A percentile compares a stretch with the other conserved stretches of the same genome.
Evolutionary conservation across 2,888 invertebrate species (phyloP).

Genomic region (Leptinotarsa juncta): DNA sequence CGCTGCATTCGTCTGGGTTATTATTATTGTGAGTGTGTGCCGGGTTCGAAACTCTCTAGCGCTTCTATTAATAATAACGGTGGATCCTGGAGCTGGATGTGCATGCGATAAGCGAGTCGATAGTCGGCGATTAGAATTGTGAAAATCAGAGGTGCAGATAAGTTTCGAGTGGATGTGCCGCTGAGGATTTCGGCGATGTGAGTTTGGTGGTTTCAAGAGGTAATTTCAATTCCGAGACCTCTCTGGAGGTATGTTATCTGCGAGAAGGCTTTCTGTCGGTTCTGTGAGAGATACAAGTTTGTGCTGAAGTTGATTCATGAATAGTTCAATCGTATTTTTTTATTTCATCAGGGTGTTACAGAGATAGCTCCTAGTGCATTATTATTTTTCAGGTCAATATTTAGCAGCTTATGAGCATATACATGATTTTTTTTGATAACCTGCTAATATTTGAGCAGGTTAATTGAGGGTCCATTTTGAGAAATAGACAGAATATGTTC

Average conservation of each 20-base stretch:
- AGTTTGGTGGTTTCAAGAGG: background rate
- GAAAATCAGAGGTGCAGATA: slow-evolving; percentile 3
- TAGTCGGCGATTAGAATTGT: slow-evolving; percentile 10
- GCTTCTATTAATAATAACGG: slow-evolving; percentile 1
- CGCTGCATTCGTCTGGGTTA: slow-evolving; percentile 23
- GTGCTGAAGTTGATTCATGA: background rate
- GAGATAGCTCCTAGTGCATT: no score
- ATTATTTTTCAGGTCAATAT: no score
- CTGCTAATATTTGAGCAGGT: no score
- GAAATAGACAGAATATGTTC: no score
- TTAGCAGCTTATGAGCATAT: no score
- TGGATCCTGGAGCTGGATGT: background rate
- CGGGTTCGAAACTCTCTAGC: slow-evolving; percentile 9
- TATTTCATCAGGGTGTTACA: no score
- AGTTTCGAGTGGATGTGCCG: slow-evolving; percentile 3
- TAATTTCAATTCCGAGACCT: background rate
- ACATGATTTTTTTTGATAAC: no score
- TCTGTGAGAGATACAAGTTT: background rate
- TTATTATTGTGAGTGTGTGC: slow-evolving; percentile 9
- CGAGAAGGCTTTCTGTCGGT: background rate
- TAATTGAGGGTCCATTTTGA: no score
- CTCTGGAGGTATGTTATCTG: background rate
- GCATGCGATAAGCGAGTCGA: slow-evolving; percentile 5
- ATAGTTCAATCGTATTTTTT: no score
- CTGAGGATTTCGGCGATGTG: slow-evolving; percentile 2